Percentiles rank a stretch among this genome's conserved stretches.
These are phyloP conservation scores for Hippopotamyrus pictus DNA, from an alignment of 2,797 vertebrate genomes.

Conservation along the genomic window DNA sequence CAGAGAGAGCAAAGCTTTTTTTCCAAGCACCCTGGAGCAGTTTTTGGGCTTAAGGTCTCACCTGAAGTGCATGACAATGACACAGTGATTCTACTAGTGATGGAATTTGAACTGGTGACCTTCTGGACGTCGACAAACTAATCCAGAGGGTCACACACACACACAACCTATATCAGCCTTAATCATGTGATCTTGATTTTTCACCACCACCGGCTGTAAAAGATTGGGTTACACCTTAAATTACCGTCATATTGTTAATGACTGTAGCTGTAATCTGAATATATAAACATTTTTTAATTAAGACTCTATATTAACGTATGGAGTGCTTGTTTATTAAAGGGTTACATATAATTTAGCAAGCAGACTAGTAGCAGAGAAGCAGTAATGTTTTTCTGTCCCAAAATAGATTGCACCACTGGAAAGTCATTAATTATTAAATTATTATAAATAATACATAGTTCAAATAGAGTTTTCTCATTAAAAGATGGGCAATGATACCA, in stretches of 20 bases:
- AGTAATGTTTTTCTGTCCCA: constrained; percentile 11
- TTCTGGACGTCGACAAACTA: background rate
- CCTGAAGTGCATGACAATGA: background rate
- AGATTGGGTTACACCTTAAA: background rate
- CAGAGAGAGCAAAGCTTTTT: background rate
- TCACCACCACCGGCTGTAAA: background rate
- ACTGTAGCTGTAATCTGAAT: background rate
- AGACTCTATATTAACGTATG: background rate
- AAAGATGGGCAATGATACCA: background rate
- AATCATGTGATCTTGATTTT: background rate
- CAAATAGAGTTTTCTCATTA: background rate
- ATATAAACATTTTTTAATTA: background rate
- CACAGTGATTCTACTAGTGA: background rate
- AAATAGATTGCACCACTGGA: constrained; percentile 21
- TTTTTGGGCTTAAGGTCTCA: background rate
- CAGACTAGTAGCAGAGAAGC: background rate
- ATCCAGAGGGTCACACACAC: background rate
- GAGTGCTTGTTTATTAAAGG: background rate
- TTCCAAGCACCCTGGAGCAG: background rate
- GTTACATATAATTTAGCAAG: background rate
- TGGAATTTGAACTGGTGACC: background rate
- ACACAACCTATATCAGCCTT: background rate
- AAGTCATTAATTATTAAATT: constrained; percentile 26
- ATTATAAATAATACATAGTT: constrained; percentile 24
- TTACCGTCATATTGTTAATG: background rate